Percentiles rank a stretch among this genome's conserved stretches.
Evolutionary conservation across 2,113 vertebrate genomes (phyloP).

Genomic region (Rattus norvegicus): GRCr8 NC_086025.1:65216001-65216500

Average conservation of each 20-base stretch:
- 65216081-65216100: not conserved
- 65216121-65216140: conserved; percentile 33
- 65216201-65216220: conserved; percentile 46
- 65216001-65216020: not conserved
- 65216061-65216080: not conserved
- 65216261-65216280: conserved; percentile 27
- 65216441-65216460: conserved; percentile 11
- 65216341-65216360: conserved; percentile 47
- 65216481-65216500: not conserved
- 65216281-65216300: conserved; percentile 29
- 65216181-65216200: conserved; percentile 18
- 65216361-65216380: conserved; percentile 68
- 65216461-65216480: conserved; percentile 8
- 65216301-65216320: conserved; percentile 49
- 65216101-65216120: conserved; percentile 73
- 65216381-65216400: conserved; percentile 60
- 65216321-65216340: conserved; percentile 5
- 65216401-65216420: conserved; percentile 54
- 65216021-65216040: not conserved
- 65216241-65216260: conserved; percentile 46
- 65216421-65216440: conserved; percentile 53
- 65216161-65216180: conserved; percentile 59
- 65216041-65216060: not conserved
- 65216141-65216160: conserved; percentile 49
- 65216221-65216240: conserved; percentile 42